Evolutionary conservation across 2,797 vertebrate genomes (phyloP), one percentile per base, ranked within the genome.

Genomic region (Uromys caudimaculatus): DNA sequence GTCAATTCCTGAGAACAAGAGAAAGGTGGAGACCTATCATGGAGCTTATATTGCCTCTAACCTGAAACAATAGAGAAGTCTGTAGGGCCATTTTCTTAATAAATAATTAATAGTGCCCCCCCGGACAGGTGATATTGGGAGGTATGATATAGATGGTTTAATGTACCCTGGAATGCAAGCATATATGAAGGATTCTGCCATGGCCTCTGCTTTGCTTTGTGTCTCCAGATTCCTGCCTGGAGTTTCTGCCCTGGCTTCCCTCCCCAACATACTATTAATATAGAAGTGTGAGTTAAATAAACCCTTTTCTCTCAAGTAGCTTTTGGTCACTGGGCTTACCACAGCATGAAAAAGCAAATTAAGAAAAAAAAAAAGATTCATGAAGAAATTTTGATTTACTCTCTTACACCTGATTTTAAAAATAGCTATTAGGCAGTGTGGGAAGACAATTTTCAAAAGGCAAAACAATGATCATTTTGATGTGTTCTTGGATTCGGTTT

Each of bases 391-490:
- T 29, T 77, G 32, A 7, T 50, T 67, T 76, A 50, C 79, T 69
- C 73, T 69, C n/a, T 95, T 90, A 81, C 23, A 64, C 38, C 75
- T 90, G 21, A 41, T 94, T 93, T 90, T 47, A 38, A 71, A 83
- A 83, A 86, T 27, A 94, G 52, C 52, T 77, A 47, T 56, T 54
- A 93, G 32, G 32, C 32, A 78, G 81, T 21, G n/a, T 56, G 11
- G 56, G 69, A 94, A 88, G 44, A 38, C 6, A 87, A 32, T n/a
- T 64, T 90, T 62, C 32, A 78, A 62, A 90, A 82, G 58, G 24
- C 44, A 60, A 82, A 64, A 90, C 67, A 87, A 52, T 44, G 44
- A 44, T 44, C 44, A 44, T 44, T 44, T 44, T 44, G 44, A 44
- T 44, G 44, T 44, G 44, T 44, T 44, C 44, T 3, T 44, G 44